phyloP scores from a whole-genome alignment of 1,140 invertebrate genomes.

The Cyrtorhinus lividipennis region DNA sequence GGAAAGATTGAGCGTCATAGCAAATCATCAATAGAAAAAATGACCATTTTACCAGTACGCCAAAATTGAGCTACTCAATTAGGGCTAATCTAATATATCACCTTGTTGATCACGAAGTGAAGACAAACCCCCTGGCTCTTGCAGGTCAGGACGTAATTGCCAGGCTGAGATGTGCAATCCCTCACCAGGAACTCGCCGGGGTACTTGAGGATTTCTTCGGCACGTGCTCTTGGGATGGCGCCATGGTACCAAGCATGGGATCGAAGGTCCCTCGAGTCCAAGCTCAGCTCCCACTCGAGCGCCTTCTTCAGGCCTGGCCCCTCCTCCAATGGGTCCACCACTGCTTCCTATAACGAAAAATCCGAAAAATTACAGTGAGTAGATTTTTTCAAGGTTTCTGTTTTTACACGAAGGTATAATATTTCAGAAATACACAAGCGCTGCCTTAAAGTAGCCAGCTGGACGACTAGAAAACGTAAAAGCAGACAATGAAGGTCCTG shows the following conservation, averaged over 20 bases:
- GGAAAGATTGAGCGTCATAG: too few relatives aligned
- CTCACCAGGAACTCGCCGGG: slow-evolving; percentile 77
- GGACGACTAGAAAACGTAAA: too few relatives aligned
- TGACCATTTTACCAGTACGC: too few relatives aligned
- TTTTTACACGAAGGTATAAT: too few relatives aligned
- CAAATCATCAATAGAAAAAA: too few relatives aligned
- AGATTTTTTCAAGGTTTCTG: too few relatives aligned
- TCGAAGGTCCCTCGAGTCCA: slow-evolving; percentile 64
- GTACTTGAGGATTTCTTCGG: slow-evolving; percentile 62
- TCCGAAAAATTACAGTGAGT: neutral
- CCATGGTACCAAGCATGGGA: slow-evolving; percentile 93
- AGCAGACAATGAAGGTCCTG: too few relatives aligned
- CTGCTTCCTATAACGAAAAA: slow-evolving; percentile 20
- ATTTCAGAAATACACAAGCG: too few relatives aligned
- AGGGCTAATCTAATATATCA: too few relatives aligned
- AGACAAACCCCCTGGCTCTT: slow-evolving; percentile 59
- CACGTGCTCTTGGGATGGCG: slow-evolving; percentile 60
- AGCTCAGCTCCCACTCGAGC: slow-evolving; percentile 70
- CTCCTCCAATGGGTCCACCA: slow-evolving; percentile 36
- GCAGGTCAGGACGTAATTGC: slow-evolving; percentile 85
- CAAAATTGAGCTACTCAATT: too few relatives aligned
- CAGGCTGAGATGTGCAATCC: slow-evolving; percentile 82
- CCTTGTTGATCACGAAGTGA: slow-evolving; percentile 89
- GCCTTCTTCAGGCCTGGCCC: slow-evolving; percentile 41
- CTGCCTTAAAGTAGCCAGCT: too few relatives aligned